Evolutionary conservation across 2,113 vertebrate genomes (phyloP).

Genomic region (human (Homo sapiens)): GRCh38 chr11:70605501-70606000

Average conservation of each 20-base stretch:
- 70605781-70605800: neutral
- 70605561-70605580: constrained; percentile 56
- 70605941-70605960: no score
- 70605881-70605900: neutral
- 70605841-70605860: neutral
- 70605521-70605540: neutral
- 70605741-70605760: neutral
- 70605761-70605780: neutral
- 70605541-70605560: neutral
- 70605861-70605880: no score
- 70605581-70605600: constrained; percentile 52
- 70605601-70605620: neutral
- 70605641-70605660: neutral
- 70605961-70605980: neutral
- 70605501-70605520: neutral
- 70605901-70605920: fast-evolving
- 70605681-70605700: fast-evolving
- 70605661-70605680: neutral
- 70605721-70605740: fast-evolving
- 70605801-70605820: fast-evolving
- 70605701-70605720: fast-evolving
- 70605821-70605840: neutral
- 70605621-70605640: neutral
- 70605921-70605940: neutral
- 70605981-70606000: neutral